These are phyloP conservation scores for Drosophila mojavensis DNA, from an alignment of 1,140 invertebrate species.

Conservation along the genomic window DNA sequence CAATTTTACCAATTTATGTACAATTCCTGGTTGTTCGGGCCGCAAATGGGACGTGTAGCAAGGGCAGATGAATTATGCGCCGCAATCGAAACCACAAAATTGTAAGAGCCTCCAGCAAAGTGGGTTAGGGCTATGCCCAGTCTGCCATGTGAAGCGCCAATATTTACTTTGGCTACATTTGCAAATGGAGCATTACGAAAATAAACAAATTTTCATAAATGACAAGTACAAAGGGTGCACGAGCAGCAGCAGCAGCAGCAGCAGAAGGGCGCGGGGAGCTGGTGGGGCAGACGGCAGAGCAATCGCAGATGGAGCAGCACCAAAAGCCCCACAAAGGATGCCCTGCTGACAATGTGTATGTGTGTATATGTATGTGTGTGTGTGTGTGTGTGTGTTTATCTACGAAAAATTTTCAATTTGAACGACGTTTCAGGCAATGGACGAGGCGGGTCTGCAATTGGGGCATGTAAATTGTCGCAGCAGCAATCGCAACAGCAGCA, in stretches of 20 bases:
- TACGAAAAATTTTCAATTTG: conserved; percentile 72
- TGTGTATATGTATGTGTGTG: conserved; percentile 8
- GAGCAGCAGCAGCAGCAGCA: conserved; percentile 5
- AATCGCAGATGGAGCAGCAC: conserved; percentile 33
- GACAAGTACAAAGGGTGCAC: conserved; percentile 74
- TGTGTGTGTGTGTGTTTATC: conserved; percentile 44
- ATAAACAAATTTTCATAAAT: conserved; percentile 84
- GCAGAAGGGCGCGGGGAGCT: neutral
- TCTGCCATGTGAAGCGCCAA: conserved; percentile 68
- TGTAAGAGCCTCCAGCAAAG: conserved; percentile 6
- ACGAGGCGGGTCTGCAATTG: conserved; percentile 68
- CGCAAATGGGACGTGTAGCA: conserved; percentile 50
- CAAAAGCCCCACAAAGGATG: conserved; percentile 58
- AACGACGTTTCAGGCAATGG: conserved; percentile 69
- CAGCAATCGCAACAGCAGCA: conserved; percentile 9
- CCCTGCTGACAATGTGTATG: conserved; percentile 14
- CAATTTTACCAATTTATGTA: conserved; percentile 42
- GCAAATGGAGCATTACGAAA: conserved; percentile 83
- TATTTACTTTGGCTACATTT: conserved; percentile 83
- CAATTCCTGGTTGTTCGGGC: neutral
- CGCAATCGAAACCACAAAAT: conserved; percentile 65
- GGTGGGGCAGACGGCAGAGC: neutral
- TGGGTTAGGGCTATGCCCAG: conserved; percentile 19
- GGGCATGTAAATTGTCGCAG: conserved; percentile 79
- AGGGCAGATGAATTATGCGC: conserved; percentile 71